These are phyloP conservation scores for Melanotus villosus DNA, from an alignment of 2,888 invertebrate genomes.

Conservation along the genomic window DNA sequence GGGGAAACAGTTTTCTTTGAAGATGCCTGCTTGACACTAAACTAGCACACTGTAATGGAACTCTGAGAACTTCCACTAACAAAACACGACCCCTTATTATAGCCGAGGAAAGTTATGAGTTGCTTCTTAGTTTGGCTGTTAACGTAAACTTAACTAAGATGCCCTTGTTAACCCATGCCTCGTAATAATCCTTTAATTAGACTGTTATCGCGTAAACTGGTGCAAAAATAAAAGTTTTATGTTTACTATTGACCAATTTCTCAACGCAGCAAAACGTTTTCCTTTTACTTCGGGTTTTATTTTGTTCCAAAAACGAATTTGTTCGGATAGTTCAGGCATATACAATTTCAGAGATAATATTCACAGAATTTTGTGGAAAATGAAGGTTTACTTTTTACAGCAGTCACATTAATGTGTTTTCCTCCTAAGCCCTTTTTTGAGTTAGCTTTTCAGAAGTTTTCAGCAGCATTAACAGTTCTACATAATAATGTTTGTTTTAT, in stretches of 20 bases:
- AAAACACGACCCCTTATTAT: slow-evolving; percentile 22
- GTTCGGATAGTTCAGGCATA: no score
- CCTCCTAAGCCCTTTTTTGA: no score
- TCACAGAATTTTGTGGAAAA: no score
- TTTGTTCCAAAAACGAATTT: no score
- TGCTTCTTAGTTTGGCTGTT: slow-evolving; percentile 13
- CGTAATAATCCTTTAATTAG: slow-evolving; percentile 14
- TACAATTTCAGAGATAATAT: no score
- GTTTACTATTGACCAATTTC: neutral
- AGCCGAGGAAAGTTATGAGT: slow-evolving; percentile 17
- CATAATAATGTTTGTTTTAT: no score
- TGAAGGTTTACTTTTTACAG: no score
- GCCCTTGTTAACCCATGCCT: slow-evolving; percentile 16
- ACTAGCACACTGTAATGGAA: slow-evolving; percentile 32
- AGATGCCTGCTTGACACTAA: slow-evolving; percentile 11
- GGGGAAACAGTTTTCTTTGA: slow-evolving; percentile 24
- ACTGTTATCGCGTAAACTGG: neutral
- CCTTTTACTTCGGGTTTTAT: no score
- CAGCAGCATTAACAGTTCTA: no score
- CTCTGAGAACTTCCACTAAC: slow-evolving; percentile 18
- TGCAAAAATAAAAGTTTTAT: neutral
- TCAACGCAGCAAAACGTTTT: neutral
- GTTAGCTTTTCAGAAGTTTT: no score
- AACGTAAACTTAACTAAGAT: slow-evolving; percentile 20
- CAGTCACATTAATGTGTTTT: no score